Evolutionary conservation across 2,797 vertebrate genomes (phyloP), one percentile per base, ranked within the genome.

Genomic region (Pampus argenteus): DNA sequence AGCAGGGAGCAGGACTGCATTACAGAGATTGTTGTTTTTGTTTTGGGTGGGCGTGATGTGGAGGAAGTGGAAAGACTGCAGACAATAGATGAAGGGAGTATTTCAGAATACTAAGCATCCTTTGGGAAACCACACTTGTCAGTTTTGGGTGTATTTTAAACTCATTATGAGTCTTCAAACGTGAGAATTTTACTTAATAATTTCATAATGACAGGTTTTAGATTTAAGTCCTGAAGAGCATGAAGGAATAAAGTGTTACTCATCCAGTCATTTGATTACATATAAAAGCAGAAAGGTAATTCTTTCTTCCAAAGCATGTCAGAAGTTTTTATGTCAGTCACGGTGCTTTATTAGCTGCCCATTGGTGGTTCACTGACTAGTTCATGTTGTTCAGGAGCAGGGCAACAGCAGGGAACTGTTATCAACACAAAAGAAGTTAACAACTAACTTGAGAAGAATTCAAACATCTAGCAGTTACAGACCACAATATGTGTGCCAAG

Each of bases 381-480:
- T 58, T 55, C 22, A 49, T 68, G 70, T 63, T 74, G 23, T 48
- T 68, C 85, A 96, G 96, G 92, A 95, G 4, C 88, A 95, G 85
- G n/a, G n/a, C 31, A 2, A 36, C 34, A 36, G 9, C 56, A 44
- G 17, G 6, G 17, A 29, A 18, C n/a, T 60, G 15, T 60, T 60
- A 36, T 29, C n/a, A 47, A 1, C 58, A 36, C 22, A 2, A 45
- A 38, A 20, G 3, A 34, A 11, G 23, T 22, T 54, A 15, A 36
- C 28, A 15, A 36, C 22, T 40, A 29, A 9, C 7, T 58, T 10
- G 45, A 29, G 45, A 36, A 58, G 1, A 51, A 0, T 4, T 3
- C 22, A 1, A 56, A 14, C 0, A 25, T 67, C 26, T 25, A 26
- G 17, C 23, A 36, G 5, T 7, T 45, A n/a, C 42, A 56, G 20